Base-by-base conservation (phyloP, 1,140 invertebrate genomes). In the Hestina assimilis region DNA sequence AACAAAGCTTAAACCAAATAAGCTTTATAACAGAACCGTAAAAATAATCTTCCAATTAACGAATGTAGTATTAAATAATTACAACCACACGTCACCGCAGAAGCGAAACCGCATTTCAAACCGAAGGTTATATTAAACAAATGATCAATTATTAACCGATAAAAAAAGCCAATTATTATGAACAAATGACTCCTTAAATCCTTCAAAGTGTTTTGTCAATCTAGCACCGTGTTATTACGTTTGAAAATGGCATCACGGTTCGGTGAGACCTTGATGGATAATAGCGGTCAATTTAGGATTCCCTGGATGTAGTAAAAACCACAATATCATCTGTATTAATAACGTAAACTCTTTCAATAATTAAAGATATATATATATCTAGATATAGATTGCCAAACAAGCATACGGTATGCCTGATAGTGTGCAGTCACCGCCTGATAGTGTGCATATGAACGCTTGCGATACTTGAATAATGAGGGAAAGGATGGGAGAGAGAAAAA, bases 171-270 rank as follows among this genome's bases (percentile, higher is more conserved):
- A 40, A 46, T 11, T 35, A 43, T 54, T 46, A 54, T 51, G 28
- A 71, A 69, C 66, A 68, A 79, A 79, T 65, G 60, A 69, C 66
- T 66, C 57, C 59, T 72, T 69, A 73, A 77, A 70, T 62, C 63
- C 63, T 69, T 65, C 54, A 54, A 65, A 74, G 42, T 72, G 63
- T 77, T 80, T 71, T 83, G 78, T 78, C 78, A 74, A 71, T 57
- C 26, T 45, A 63, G 65, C 48, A 76, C 45, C 53, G 12, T 75
- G 64, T 74, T 70, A 74, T 77, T 77, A 81, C 41, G 51, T 35
- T 50, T 40, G 52, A 72, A 72, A 72, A 65, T 61, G 42, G 53
- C 51, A 61, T 52, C 29, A 46, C 31, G 47, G 41, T 31, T 51
- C 48, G 43, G 21, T 45, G 29, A 11, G 42, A 65, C 68, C 62